Percentiles rank a stretch among this genome's conserved stretches.
Evolutionary conservation across 1,140 invertebrate genomes (phyloP).

Genomic region (Drosophila micromelanica): DNA sequence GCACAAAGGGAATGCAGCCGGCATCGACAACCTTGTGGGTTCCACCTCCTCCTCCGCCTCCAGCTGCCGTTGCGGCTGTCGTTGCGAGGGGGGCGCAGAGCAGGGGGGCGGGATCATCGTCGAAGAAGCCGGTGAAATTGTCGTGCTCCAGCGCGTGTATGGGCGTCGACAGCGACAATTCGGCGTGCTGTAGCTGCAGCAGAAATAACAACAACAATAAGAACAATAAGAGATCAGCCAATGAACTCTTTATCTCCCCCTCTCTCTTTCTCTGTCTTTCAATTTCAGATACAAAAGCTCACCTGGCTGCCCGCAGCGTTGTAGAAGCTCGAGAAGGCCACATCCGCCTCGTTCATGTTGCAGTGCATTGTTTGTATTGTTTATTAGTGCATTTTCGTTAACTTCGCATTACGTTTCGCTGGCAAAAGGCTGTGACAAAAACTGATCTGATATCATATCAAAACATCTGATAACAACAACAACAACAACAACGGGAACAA

Average conservation of each 20-base stretch:
- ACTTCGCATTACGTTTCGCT: conserved; percentile 49
- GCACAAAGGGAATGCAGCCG: conserved; percentile 69
- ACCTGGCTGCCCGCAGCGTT: conserved; percentile 56
- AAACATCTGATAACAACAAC: conserved; percentile 53
- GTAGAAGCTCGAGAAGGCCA: conserved; percentile 57
- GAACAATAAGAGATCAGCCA: conserved; percentile 20
- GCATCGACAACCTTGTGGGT: conserved; percentile 13
- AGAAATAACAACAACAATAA: conserved; percentile 30
- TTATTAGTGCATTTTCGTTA: conserved; percentile 45
- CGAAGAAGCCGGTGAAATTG: conserved; percentile 59
- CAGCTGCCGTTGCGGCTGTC: conserved; percentile 1
- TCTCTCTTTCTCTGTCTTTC: conserved; percentile 25
- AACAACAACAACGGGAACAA: conserved; percentile 22
- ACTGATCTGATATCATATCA: conserved; percentile 52
- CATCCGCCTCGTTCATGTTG: conserved; percentile 69
- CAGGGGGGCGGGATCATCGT: conserved; percentile 54
- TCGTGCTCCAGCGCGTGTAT: conserved; percentile 63
- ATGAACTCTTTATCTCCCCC: conserved; percentile 36
- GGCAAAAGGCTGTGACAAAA: conserved; percentile 20
- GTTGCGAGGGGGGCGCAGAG: conserved; percentile 30
- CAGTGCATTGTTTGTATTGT: conserved; percentile 40
- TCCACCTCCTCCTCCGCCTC: background rate
- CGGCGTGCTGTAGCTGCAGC: conserved; percentile 46
- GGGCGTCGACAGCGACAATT: conserved; percentile 67
- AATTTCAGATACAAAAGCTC: conserved; percentile 35